Evolutionary conservation across 2,888 invertebrate species (phyloP).

Genomic region (Morpho deidamia): DNA sequence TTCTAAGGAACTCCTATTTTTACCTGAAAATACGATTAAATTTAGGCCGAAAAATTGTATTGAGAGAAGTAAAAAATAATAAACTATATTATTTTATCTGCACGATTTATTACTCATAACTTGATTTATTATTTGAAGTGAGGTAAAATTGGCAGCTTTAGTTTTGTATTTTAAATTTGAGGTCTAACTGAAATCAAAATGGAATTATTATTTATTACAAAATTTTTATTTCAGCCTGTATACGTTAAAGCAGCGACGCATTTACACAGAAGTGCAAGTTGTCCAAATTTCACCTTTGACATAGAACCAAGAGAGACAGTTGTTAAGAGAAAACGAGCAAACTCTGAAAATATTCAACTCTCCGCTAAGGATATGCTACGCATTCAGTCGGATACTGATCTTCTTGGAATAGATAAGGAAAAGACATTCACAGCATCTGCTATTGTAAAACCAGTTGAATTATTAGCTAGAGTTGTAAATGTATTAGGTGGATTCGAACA

Average conservation of each 20-base stretch:
- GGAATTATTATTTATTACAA: too few relatives aligned
- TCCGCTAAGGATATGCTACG: constrained; percentile 74
- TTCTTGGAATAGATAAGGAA: constrained; percentile 87
- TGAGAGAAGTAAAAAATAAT: too few relatives aligned
- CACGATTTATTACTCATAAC: too few relatives aligned
- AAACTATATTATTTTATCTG: too few relatives aligned
- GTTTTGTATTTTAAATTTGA: too few relatives aligned
- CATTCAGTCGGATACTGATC: constrained; percentile 88
- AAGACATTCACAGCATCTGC: constrained; percentile 86
- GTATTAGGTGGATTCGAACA: constrained; percentile 82
- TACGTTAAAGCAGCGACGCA: constrained; percentile 81
- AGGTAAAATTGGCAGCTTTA: too few relatives aligned
- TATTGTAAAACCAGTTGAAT: constrained; percentile 85
- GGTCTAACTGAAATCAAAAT: too few relatives aligned
- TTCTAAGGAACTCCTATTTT: too few relatives aligned
- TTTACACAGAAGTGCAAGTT: constrained; percentile 80
- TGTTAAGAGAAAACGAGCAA: constrained; percentile 78
- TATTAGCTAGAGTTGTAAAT: constrained; percentile 87
- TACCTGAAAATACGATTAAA: too few relatives aligned
- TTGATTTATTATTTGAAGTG: too few relatives aligned
- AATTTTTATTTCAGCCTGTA: constrained; percentile 79
- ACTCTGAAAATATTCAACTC: constrained; percentile 80
- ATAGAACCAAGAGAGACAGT: constrained; percentile 69
- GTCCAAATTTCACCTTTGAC: constrained; percentile 85
- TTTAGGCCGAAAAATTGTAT: too few relatives aligned